A percentile compares a stretch with the other conserved stretches of the same genome.
These are phyloP conservation scores for Philaenus spumarius DNA, from an alignment of 1,140 invertebrate species.

Conservation along the genomic window DNA sequence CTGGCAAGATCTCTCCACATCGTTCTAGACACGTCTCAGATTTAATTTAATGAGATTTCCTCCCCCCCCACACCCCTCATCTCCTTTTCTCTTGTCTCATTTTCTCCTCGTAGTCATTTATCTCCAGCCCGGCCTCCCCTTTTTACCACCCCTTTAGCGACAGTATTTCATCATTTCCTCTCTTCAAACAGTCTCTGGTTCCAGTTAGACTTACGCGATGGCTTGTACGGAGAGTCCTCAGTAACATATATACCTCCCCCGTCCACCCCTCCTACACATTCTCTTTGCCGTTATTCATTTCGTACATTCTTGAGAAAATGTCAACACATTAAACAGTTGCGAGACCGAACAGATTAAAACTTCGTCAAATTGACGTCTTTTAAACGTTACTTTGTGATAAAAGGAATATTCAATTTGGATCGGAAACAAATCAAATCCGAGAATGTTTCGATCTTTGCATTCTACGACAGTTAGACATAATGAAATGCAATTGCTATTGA, in stretches of 20 bases:
- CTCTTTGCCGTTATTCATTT: slow-evolving; percentile 1
- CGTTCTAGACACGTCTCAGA: slow-evolving; percentile 13
- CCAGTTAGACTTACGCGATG: slow-evolving; percentile 8
- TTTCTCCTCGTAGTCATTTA: slow-evolving; percentile 16
- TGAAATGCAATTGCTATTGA: no score
- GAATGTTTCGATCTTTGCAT: no score
- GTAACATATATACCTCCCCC: background rate
- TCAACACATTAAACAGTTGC: slow-evolving; percentile 11
- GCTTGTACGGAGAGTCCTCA: background rate
- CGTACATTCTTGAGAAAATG: slow-evolving; percentile 16
- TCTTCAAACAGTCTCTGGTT: slow-evolving; percentile 14
- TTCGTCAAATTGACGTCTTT: no score
- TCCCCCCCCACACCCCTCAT: slow-evolving; percentile 3
- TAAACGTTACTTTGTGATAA: no score
- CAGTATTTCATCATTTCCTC: slow-evolving; percentile 20
- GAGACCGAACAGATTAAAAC: no score
- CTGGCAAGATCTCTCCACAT: background rate
- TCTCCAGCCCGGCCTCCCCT: background rate
- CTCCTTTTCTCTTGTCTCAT: slow-evolving; percentile 16
- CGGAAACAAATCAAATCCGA: no score
- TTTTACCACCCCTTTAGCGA: background rate
- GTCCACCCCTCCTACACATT: background rate
- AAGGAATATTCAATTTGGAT: no score
- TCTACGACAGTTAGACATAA: no score
- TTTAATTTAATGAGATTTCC: slow-evolving; percentile 20